phyloP scores from a whole-genome alignment of 1,140 invertebrate species.

The Hycleus phaleratus region DNA sequence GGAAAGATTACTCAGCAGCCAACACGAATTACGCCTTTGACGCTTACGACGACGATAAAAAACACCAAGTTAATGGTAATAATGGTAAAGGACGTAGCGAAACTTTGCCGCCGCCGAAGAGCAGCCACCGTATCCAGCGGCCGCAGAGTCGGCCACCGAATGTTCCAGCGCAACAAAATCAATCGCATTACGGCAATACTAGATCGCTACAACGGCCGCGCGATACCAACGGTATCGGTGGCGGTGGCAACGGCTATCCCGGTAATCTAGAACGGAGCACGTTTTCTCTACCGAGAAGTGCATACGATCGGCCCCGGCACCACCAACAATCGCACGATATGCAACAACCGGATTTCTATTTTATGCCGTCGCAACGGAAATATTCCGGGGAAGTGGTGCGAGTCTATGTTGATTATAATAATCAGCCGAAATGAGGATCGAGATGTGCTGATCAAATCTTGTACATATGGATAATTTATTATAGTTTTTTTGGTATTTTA shows the following conservation, averaged over 20 bases:
- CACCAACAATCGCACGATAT: conserved; percentile 33
- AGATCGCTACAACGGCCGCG: conserved; percentile 52
- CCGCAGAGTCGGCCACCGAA: conserved; percentile 35
- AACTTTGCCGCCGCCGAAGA: conserved; percentile 43
- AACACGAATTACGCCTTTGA: conserved; percentile 86
- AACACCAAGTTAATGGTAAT: conserved; percentile 38
- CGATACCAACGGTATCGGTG: conserved; percentile 1
- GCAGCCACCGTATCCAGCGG: conserved; percentile 33
- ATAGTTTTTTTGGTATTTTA: too few relatives aligned
- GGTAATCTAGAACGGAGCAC: conserved; percentile 40
- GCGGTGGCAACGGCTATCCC: conserved; percentile 17
- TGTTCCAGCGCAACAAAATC: conserved; percentile 21
- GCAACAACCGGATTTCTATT: conserved; percentile 74
- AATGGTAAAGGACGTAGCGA: conserved; percentile 36
- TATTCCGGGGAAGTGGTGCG: conserved; percentile 88
- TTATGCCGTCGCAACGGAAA: conserved; percentile 88
- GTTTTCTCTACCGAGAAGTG: conserved; percentile 44
- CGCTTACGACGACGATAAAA: conserved; percentile 67
- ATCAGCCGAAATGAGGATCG: conserved; percentile 25
- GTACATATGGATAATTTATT: too few relatives aligned
- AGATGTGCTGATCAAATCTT: neutral
- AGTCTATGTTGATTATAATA: conserved; percentile 80
- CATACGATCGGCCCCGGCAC: conserved; percentile 42
- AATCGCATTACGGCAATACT: conserved; percentile 44
- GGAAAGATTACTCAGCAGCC: conserved; percentile 76